Evolutionary conservation across 2,797 vertebrate genomes (phyloP), one percentile per base, ranked within the genome.

Genomic region (Apogon hyalosoma): DNA sequence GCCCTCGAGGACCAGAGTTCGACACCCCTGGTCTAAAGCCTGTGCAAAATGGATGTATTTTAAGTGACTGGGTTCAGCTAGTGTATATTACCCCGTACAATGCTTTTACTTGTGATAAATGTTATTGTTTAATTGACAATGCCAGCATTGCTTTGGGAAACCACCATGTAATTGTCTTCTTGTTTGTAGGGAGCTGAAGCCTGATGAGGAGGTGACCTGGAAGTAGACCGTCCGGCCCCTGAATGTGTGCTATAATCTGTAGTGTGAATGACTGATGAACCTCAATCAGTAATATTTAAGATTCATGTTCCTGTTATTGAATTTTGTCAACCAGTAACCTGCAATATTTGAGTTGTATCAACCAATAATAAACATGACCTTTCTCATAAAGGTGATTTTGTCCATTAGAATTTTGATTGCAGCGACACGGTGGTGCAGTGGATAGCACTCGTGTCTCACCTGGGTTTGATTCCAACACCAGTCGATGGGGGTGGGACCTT

Each of bases 201-300:
- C 96, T 48, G 93, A 92, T 42, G 96, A 98, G 90, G 94, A 96
- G 80, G 82, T 86, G 45, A 97, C 96, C 16, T 98, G 97, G 98
- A 97, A 91, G 87, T 98, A 94, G 94, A 91, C 7, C 3, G 4
- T 6, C 40, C 54, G 51, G 36, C 24, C 53, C 16, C 33, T 41
- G 31, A 69, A 67, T 69, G 64, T 70, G 70, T 86, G 71, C 78
- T 54, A 45, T 61, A 63, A n/a, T 49, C 61, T 83, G 64, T 76
- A 31, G 33, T 75, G 77, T 82, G 73, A 81, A 60, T 70, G 21
- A 49, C 38, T 63, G 54, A 63, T 66, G 58, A 39, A 42, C 62
- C 53, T 79, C 19, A 72, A 70, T 76, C 57, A 48, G 56, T 28
- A 69, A 69, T 82, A 85, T 87, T 89, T 83, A 87, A 84, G 18